Conservation (phyloP, 2,113 vertebrate species). For the Apistogramma diplotaenia region DNA sequence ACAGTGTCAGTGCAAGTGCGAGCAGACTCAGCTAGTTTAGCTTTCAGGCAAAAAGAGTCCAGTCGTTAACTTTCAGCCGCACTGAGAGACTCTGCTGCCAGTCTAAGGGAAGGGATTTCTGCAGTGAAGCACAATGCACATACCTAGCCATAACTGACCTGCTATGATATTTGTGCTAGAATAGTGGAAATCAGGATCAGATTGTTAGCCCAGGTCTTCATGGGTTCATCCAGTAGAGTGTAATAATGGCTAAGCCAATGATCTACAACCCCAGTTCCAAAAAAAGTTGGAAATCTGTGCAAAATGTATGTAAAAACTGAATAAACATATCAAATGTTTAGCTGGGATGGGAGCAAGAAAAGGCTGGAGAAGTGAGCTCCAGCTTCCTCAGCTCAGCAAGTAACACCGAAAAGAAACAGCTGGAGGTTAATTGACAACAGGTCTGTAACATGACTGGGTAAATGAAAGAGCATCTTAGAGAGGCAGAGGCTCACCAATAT, state of each 20-base stretch:
- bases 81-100: neutral
- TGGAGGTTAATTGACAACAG: neutral
- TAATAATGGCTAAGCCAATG: too few species aligned
- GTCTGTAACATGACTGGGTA: neutral
- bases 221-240: too few species aligned
- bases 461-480: neutral
- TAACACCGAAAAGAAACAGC: neutral
- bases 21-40: neutral
- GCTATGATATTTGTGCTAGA: neutral
- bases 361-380: neutral
- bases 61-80: neutral
- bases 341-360: neutral
- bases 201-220: neutral
- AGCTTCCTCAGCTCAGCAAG: too few species aligned
- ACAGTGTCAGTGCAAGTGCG: neutral
- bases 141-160: neutral
- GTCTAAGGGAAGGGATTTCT: neutral
- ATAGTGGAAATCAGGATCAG: neutral
- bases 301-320: too few species aligned
- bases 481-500: neutral
- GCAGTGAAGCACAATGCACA: neutral
- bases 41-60: neutral
- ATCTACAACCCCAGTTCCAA: too few species aligned
- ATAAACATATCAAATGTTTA: neutral
- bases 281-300: too few species aligned